Percentiles rank a stretch among this genome's conserved stretches.
These are phyloP conservation scores for Lepus europaeus DNA, from an alignment of 2,113 vertebrate genomes.

Conservation along the genomic window DNA sequence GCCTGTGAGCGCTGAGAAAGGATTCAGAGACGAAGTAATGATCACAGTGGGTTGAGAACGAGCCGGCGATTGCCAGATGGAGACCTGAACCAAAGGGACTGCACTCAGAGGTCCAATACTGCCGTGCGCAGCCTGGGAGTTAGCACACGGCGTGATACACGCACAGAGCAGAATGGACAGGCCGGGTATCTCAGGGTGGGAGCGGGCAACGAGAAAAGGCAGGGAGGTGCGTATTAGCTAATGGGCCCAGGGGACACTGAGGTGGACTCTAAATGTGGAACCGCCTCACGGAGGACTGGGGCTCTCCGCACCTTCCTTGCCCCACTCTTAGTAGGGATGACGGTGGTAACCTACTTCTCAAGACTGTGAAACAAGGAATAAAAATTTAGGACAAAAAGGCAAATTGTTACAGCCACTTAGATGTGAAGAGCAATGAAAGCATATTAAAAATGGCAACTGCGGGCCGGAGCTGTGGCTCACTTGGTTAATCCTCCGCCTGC, in stretches of 20 bases:
- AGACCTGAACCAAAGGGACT: background rate
- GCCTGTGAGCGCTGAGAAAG: background rate
- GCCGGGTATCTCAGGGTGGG: background rate
- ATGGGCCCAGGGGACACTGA: background rate
- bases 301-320: background rate
- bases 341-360: background rate
- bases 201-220: background rate
- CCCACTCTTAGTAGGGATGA: no score
- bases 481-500: no score
- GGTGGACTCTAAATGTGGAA: background rate
- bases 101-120: background rate
- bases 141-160: background rate
- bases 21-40: background rate
- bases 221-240: background rate
- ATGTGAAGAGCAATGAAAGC: background rate
- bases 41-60: background rate
- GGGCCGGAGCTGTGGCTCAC: no score
- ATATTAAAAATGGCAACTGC: background rate
- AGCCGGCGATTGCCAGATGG: background rate
- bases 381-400: background rate
- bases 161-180: background rate
- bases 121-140: background rate
- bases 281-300: background rate
- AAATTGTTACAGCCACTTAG: background rate
- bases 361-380: background rate